A percentile compares a stretch with the other conserved stretches of the same genome.
Conservation (phyloP, 2,113 vertebrate genomes). For the Onychostoma macrolepis region DNA sequence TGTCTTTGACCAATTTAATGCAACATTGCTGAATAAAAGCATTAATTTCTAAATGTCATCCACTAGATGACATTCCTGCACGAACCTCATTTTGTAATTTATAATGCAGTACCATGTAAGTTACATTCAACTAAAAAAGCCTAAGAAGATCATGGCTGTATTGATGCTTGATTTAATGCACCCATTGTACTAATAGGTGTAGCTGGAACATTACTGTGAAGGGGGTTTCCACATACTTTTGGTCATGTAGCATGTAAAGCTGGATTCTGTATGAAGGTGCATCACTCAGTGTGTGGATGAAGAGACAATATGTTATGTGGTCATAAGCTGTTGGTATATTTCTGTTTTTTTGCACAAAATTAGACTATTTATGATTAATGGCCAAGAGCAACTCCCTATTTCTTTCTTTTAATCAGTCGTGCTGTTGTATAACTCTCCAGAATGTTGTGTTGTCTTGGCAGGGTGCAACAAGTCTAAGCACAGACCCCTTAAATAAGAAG, state of each 20-base stretch:
- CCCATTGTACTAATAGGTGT: not conserved
- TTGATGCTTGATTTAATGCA: not conserved
- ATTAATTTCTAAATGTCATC: not conserved
- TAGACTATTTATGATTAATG: not conserved
- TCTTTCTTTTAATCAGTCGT: constrained; percentile 25
- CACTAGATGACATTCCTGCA: not conserved
- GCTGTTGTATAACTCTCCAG: constrained; percentile 47
- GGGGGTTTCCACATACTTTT: not conserved
- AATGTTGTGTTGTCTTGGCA: constrained; percentile 59
- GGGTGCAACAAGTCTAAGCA: constrained; percentile 68
- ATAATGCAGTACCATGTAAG: not conserved
- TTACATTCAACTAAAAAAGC: not conserved
- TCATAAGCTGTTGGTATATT: not conserved
- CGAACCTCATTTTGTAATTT: not conserved
- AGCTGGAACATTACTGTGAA: not conserved
- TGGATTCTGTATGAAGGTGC: not conserved
- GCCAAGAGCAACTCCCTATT: not conserved
- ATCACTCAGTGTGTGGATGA: not conserved
- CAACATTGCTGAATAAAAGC: not conserved
- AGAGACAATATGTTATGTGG: not conserved
- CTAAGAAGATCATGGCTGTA: not conserved
- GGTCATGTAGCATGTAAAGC: not conserved
- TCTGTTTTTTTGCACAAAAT: not conserved
- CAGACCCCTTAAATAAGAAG: constrained; percentile 60
- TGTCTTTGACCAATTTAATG: not conserved